Evolutionary conservation across 2,888 invertebrate genomes (phyloP).

Genomic region (Mythimna vitellina): DNA sequence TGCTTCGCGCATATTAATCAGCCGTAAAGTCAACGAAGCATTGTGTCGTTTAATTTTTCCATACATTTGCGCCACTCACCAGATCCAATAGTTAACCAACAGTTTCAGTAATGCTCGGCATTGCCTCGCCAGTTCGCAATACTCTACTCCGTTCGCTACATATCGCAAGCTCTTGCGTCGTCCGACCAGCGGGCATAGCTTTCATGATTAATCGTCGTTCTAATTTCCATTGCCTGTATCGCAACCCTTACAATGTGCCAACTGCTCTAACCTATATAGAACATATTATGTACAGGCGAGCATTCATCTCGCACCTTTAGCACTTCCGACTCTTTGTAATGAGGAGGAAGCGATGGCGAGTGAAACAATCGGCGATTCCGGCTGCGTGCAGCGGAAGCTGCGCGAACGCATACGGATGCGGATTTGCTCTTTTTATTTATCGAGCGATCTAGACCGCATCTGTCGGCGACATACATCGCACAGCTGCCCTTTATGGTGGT

Average conservation of each 20-base stretch:
- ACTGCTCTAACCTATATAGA: constrained; percentile 55
- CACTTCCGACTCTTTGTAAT: constrained; percentile 85
- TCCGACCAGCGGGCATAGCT: constrained; percentile 76
- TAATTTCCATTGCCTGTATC: constrained; percentile 70
- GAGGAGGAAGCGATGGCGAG: constrained; percentile 85
- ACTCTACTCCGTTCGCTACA: constrained; percentile 81
- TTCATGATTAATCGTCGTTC: constrained; percentile 83
- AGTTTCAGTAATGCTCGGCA: constrained; percentile 81
- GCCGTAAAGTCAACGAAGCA: constrained; percentile 65
- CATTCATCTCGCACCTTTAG: constrained; percentile 78
- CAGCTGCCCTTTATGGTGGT: constrained; percentile 86
- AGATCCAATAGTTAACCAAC: constrained; percentile 86
- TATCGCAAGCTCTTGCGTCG: constrained; percentile 89
- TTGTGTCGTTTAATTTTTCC: constrained; percentile 80
- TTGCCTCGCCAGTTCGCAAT: constrained; percentile 82
- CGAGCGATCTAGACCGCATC: constrained; percentile 88
- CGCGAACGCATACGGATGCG: constrained; percentile 84
- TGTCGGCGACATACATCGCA: constrained; percentile 83
- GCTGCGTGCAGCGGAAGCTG: constrained; percentile 86
- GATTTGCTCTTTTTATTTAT: constrained; percentile 87
- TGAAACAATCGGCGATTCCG: constrained; percentile 87
- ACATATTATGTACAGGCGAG: constrained; percentile 33
- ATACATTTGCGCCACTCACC: constrained; percentile 81
- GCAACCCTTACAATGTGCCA: constrained; percentile 68
- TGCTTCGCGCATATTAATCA: constrained; percentile 77